Evolutionary conservation across 2,888 invertebrate genomes (phyloP).

Genomic region (Mystacides longicornis): DNA sequence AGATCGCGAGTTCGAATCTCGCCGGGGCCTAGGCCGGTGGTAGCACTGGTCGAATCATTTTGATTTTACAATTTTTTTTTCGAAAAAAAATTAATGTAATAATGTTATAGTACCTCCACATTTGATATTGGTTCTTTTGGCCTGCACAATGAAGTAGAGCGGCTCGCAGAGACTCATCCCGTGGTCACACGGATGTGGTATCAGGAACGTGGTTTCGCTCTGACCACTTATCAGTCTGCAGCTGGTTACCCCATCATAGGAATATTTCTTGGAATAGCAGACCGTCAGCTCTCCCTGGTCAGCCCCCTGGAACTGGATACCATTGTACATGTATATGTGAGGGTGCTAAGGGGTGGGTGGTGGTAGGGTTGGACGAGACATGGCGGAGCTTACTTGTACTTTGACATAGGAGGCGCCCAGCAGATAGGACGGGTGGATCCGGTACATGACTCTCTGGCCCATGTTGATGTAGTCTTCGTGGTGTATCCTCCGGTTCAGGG

Average conservation of each 20-base stretch:
- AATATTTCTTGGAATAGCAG: slow-evolving; percentile 48
- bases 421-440: slow-evolving; percentile 45
- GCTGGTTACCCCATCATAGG: slow-evolving; percentile 38
- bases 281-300: slow-evolving; percentile 49
- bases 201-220: slow-evolving; percentile 41
- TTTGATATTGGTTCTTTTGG: slow-evolving; percentile 43
- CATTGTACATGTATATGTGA: slow-evolving; percentile 31
- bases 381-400: slow-evolving; percentile 21
- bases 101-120: slow-evolving; percentile 48
- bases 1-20: slow-evolving; percentile 46
- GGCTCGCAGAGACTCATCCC: slow-evolving; percentile 44
- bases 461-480: slow-evolving; percentile 56
- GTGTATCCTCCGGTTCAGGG: slow-evolving; percentile 36
- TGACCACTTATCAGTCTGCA: slow-evolving; percentile 45
- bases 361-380: too few species aligned
- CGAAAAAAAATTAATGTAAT: background rate
- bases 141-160: slow-evolving; percentile 45
- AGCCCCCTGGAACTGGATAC: slow-evolving; percentile 44
- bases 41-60: background rate
- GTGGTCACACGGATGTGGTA: slow-evolving; percentile 43
- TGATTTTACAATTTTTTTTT: slow-evolving; percentile 7
- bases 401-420: slow-evolving; percentile 34
- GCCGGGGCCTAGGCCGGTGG: slow-evolving; percentile 40
- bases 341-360: slow-evolving; percentile 38
- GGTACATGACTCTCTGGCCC: slow-evolving; percentile 43